phyloP scores from a whole-genome alignment of 1,140 invertebrate species.

The Neuroterus valhalla region DNA sequence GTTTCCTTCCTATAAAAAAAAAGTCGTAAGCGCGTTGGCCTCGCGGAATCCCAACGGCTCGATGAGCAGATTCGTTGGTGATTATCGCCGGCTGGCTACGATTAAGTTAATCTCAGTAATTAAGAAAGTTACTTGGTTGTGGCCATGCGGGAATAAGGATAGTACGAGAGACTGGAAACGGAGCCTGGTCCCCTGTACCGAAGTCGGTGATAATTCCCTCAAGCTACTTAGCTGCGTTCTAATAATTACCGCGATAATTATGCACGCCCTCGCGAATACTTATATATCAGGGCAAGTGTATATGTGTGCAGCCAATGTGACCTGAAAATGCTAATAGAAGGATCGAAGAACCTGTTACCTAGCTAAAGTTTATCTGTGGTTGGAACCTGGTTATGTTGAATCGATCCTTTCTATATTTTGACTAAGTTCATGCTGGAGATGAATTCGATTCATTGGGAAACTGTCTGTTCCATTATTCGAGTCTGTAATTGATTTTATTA shows the following conservation, averaged over 20 bases:
- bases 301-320: slow-evolving; percentile 54
- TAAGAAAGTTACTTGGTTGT: slow-evolving; percentile 71
- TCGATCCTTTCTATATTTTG: background rate
- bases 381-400: background rate
- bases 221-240: slow-evolving; percentile 68
- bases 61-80: slow-evolving; percentile 52
- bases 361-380: no score
- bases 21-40: background rate
- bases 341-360: slow-evolving; percentile 41
- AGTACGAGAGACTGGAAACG: slow-evolving; percentile 46
- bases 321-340: slow-evolving; percentile 71
- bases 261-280: slow-evolving; percentile 58
- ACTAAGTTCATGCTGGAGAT: no score
- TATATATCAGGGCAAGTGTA: slow-evolving; percentile 47
- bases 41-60: slow-evolving; percentile 14
- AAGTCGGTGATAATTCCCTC: slow-evolving; percentile 69
- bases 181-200: slow-evolving; percentile 50
- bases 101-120: slow-evolving; percentile 74
- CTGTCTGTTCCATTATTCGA: background rate
- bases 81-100: slow-evolving; percentile 69
- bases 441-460: no score
- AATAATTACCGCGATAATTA: slow-evolving; percentile 74
- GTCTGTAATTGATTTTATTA: background rate
- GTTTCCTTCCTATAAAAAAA: background rate
- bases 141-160: slow-evolving; percentile 67